Conservation (phyloP, 1,140 invertebrate species). For the Potamilus streckersoni region DNA sequence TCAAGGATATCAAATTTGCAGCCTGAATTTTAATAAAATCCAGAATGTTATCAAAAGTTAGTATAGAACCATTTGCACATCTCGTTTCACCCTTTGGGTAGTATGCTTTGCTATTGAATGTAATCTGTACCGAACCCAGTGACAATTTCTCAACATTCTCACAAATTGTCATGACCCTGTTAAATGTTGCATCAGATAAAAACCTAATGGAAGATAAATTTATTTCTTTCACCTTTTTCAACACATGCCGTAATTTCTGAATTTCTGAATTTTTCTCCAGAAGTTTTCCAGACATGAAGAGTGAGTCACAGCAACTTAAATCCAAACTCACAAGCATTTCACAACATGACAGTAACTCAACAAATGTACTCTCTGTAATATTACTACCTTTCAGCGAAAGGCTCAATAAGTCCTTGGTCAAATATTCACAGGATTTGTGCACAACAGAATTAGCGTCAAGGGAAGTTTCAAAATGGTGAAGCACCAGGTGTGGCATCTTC, state of each 20-base stretch:
- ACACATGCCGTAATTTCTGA: conserved; percentile 67
- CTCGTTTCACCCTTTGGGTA: conserved; percentile 71
- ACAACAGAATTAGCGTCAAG: conserved; percentile 41
- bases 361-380: conserved; percentile 55
- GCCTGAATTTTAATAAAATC: conserved; percentile 72
- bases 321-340: conserved; percentile 72
- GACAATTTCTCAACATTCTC: conserved; percentile 73
- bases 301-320: conserved; percentile 75
- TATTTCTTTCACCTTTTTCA: conserved; percentile 73
- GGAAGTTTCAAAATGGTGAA: conserved; percentile 56
- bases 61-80: conserved; percentile 75
- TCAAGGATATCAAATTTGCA: conserved; percentile 72
- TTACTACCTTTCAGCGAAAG: conserved; percentile 56
- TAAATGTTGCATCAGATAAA: conserved; percentile 78
- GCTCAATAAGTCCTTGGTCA: conserved; percentile 47
- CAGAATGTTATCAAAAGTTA: conserved; percentile 78
- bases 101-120: conserved; percentile 74
- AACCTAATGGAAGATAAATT: conserved; percentile 77
- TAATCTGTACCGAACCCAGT: conserved; percentile 76
- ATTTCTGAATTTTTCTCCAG: conserved; percentile 73
- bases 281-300: conserved; percentile 79
- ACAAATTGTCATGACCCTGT: conserved; percentile 75
- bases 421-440: conserved; percentile 46
- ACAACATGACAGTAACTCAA: conserved; percentile 51
- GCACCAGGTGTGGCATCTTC: conserved; percentile 47